Base-by-base conservation (phyloP, 2,797 vertebrate species). In the Pygocentrus nattereri region DNA sequence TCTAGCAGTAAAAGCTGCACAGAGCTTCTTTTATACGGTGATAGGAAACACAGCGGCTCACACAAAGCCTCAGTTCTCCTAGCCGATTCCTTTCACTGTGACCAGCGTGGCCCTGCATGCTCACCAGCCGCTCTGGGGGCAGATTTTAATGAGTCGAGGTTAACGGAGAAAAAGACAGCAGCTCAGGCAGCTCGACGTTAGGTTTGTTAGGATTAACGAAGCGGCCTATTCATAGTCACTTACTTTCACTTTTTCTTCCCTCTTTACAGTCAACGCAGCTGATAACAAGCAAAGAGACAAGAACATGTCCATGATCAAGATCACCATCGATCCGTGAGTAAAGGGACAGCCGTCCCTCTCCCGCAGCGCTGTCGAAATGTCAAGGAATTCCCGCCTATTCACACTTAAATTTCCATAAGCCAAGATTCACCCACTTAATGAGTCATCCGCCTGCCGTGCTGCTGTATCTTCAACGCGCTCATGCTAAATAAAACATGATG, bases 221-320 rank as follows among this genome's bases (percentile, higher is more conserved):
- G 11, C 25, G 34, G 11, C 47, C 31, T 34, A 23, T 69, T 58
- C 44, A 23, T 72, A 23, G 25, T 16, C 25, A 31, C 18, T 52
- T 18, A 16, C 58, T n/a, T 25, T 11, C n/a, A n/a, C 21, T 56
- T 0, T 49, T 71, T 89, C 90, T 82, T 91, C 91, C 88, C 82
- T 13, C 85, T 92, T 91, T 73, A 25, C 92, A 99, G 98, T 99
- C 80, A 99, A 99, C 81, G 97, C 97, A 81, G 97, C 98, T 78
- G 98, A 99, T 92, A 99, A 99, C 94, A 99, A 99, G 87, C 98
- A 99, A 90, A 95, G 98, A 85, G 98, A 99, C 94, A 99, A 99
- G 94, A 97, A 96, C 91, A 99, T 99, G 98, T 94, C 93, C 34
- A 93, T 93, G 90, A 99, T 99, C 87, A 99, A 99, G 95, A 96